Conservation (phyloP, 1,140 invertebrate genomes). For the Caerostris darwini region DNA sequence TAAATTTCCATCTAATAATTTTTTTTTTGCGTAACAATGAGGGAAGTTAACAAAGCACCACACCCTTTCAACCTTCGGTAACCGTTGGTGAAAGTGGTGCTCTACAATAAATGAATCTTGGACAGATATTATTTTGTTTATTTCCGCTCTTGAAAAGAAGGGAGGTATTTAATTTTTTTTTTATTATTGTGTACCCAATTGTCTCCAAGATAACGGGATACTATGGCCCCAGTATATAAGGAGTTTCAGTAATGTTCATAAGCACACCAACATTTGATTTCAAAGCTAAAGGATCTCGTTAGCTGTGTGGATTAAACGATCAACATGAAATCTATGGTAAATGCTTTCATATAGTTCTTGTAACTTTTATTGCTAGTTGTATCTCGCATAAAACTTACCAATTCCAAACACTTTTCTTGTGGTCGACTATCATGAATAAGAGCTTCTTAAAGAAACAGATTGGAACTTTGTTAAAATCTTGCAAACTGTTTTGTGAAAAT, state of each 20-base stretch:
- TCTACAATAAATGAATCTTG: constrained; percentile 60
- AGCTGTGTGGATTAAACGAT: background rate
- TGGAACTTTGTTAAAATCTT: background rate
- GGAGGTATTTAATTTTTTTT: background rate
- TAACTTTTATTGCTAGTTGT: background rate
- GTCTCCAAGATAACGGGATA: constrained; percentile 12
- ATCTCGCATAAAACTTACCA: background rate
- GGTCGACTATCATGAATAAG: no score
- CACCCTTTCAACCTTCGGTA: constrained; percentile 44
- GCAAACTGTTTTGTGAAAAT: background rate
- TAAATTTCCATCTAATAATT: background rate
- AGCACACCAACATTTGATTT: constrained; percentile 27
- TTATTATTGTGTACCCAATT: background rate
- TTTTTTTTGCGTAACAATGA: constrained; percentile 9
- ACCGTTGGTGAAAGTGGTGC: constrained; percentile 46
- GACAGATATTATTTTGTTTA: constrained; percentile 3
- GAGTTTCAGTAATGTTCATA: background rate
- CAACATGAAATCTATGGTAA: constrained; percentile 57
- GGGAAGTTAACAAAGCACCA: constrained; percentile 7
- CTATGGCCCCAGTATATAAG: constrained; percentile 44
- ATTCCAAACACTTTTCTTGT: background rate
- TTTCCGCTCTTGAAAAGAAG: constrained; percentile 13
- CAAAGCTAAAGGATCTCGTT: background rate
- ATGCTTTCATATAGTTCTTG: background rate
- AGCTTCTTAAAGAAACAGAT: background rate